phyloP scores from a whole-genome alignment of 2,113 vertebrate species.

The Pluvianellus socialis region DNA sequence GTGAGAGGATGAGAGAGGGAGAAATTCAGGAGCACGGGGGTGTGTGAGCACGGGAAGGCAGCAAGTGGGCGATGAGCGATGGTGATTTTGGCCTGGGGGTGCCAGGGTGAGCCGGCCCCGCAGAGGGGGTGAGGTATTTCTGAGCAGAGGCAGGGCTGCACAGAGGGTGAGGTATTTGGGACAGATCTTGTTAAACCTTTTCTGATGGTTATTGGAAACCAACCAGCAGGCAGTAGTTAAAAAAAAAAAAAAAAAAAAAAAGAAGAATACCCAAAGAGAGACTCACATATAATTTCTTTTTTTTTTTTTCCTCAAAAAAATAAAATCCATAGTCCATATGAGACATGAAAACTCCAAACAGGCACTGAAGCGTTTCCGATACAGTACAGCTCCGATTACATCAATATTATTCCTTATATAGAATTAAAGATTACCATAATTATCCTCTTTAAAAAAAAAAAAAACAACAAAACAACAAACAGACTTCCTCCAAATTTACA shows the following conservation, averaged over 20 bases:
- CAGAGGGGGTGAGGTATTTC: not conserved
- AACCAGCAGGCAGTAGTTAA: slow-evolving; percentile 52
- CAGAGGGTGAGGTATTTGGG: slow-evolving; percentile 64
- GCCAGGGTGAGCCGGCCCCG: not conserved
- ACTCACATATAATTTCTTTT: slow-evolving; percentile 56
- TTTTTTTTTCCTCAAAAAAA: slow-evolving; percentile 71
- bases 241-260: not conserved
- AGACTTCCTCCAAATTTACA: slow-evolving; percentile 67
- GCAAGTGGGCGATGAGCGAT: not conserved
- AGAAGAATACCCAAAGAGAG: slow-evolving; percentile 50
- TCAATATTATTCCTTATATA: slow-evolving; percentile 55
- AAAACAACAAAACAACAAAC: not conserved
- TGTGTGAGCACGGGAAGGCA: not conserved
- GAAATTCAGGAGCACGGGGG: not conserved
- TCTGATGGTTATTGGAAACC: slow-evolving; percentile 8
- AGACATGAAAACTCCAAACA: slow-evolving; percentile 54
- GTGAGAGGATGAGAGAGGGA: not conserved
- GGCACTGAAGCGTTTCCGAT: slow-evolving; percentile 42
- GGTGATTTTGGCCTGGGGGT: not conserved
- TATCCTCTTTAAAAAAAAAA: slow-evolving; percentile 48
- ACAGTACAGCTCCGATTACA: slow-evolving; percentile 58
- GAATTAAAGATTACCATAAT: slow-evolving; percentile 49
- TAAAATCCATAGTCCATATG: slow-evolving; percentile 68
- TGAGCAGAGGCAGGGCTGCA: not conserved
- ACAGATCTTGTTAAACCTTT: slow-evolving; percentile 1